Percentiles rank a stretch among this genome's conserved stretches.
phyloP scores from a whole-genome alignment of 2,797 vertebrate species.

The Phalanger gymnotis region DNA sequence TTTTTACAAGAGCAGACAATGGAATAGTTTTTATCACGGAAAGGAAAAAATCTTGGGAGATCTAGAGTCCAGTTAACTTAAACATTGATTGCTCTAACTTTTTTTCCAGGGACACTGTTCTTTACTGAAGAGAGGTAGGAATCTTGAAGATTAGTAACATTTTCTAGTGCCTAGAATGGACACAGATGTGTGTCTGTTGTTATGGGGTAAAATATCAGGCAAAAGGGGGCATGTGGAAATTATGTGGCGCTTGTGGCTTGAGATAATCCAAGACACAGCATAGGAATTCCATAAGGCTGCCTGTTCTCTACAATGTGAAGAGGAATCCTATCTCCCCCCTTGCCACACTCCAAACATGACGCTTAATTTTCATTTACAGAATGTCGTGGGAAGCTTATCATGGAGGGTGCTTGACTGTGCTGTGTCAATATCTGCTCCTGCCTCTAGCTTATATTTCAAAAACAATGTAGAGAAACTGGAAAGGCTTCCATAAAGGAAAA shows the following conservation, averaged over 20 bases:
- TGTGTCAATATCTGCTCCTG: background rate
- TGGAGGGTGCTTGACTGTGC: background rate
- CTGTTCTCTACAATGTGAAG: background rate
- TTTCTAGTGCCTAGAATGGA: background rate
- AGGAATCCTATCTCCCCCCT: background rate
- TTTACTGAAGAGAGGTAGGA: background rate
- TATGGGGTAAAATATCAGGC: background rate
- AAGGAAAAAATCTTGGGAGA: background rate
- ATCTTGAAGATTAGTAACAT: constrained; percentile 7
- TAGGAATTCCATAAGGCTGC: background rate
- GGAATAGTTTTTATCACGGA: background rate
- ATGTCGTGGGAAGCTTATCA: background rate
- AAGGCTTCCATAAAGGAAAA: background rate
- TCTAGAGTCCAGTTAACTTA: background rate
- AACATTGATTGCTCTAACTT: background rate
- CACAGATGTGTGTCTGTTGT: background rate
- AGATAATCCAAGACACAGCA: background rate
- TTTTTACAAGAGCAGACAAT: background rate
- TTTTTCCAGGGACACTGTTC: background rate
- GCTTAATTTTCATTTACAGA: background rate
- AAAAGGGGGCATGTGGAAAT: background rate
- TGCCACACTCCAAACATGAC: background rate
- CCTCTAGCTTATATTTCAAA: background rate
- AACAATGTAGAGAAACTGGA: background rate
- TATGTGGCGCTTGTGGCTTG: background rate